phyloP scores from a whole-genome alignment of 2,113 vertebrate species.

The Azemiops feae region DNA sequence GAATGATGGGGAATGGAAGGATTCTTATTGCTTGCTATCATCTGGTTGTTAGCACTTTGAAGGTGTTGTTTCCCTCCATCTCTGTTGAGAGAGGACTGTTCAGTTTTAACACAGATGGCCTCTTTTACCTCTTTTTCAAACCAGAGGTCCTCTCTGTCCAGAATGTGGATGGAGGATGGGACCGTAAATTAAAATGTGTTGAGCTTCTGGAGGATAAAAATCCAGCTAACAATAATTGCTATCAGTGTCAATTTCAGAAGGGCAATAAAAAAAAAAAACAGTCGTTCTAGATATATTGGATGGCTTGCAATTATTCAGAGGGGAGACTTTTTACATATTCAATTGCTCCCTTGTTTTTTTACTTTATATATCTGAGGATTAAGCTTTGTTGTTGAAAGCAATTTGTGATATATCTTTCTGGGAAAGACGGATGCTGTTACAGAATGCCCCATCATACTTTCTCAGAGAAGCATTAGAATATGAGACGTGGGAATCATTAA shows the following conservation, averaged over 20 bases:
- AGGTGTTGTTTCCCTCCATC: not conserved
- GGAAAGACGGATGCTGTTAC: not conserved
- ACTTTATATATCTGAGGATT: not conserved
- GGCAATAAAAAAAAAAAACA: not conserved
- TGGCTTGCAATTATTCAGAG: not conserved
- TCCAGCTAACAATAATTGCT: not conserved
- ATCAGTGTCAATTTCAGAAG: not conserved
- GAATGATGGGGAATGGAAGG: not conserved
- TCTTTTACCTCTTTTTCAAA: not conserved
- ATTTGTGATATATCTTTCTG: not conserved
- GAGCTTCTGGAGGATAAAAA: not conserved
- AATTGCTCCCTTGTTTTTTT: not conserved
- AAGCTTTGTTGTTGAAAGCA: not conserved
- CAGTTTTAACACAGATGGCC: no score
- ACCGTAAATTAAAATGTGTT: not conserved
- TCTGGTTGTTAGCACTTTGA: not conserved
- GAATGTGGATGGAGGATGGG: not conserved
- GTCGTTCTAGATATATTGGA: not conserved
- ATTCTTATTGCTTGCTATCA: not conserved
- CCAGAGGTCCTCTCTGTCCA: not conserved
- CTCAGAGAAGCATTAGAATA: not conserved
- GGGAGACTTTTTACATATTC: not conserved
- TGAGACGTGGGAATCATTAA: not conserved
- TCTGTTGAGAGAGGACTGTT: no score
- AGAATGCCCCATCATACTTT: not conserved